Base-by-base conservation (phyloP, 2,797 vertebrate genomes). In the Ctenopoma multispine region DNA sequence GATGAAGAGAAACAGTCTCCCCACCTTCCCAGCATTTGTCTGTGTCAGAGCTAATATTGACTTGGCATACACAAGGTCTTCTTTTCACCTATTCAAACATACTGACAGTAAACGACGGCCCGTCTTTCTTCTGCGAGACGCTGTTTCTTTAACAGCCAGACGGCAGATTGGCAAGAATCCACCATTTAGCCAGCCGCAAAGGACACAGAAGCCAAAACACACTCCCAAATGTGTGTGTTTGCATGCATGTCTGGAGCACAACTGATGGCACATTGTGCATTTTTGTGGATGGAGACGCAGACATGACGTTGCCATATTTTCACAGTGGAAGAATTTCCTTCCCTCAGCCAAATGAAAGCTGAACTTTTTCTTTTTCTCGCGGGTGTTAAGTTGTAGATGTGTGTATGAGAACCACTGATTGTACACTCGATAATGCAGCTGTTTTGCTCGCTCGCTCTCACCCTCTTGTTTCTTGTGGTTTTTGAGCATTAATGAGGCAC, bases 271-370 rank as follows among this genome's bases (percentile, higher is more conserved):
- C 75, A 75, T 72, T 77, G 64, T 46, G 48, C 86, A 88, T 90
- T 91, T 84, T 86, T 90, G 92, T 44, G 87, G 90, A 89, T 7
- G 23, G 69, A 80, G 76, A 80, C 60, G 24, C 80, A 89, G 90
- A 88, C 87, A 24, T 88, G 85, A 88, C 86, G 79, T 83, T 87
- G 77, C 82, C 83, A 74, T 81, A 78, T 85, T 84, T 90, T 85
- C 64, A 62, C 69, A 69, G 77, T 58, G 63, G 69, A 87, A 82
- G 83, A 83, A 86, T 87, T 85, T 82, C 77, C 80, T 72, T 53
- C 36, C 36, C 53, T 24, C 34, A 34, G 56, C 59, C 47, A 31
- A 24, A 54, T 14, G 20, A 24, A 34, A 73, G 36, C 49, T 43
- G 49, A 66, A 38, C 54, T 71, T 6, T 57, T n/a, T 31, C n/a